Evolutionary conservation across 2,888 invertebrate genomes (phyloP).

Genomic region (Ashinkailepas kermadecensis): DNA sequence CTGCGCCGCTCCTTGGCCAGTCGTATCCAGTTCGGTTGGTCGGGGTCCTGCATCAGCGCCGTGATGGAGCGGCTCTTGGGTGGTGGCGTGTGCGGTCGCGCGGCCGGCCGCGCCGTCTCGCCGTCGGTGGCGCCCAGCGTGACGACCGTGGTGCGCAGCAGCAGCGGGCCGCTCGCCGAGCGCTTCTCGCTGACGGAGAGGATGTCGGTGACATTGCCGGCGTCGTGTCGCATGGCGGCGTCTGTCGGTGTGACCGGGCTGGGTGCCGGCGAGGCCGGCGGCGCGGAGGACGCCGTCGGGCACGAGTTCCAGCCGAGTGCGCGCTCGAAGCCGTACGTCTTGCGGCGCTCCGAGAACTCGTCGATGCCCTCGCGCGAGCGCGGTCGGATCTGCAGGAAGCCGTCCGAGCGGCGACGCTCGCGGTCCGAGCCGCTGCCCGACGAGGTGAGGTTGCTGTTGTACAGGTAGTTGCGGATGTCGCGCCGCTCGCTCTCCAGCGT

Average conservation of each 20-base stretch:
- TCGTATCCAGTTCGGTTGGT: slow-evolving; percentile 30
- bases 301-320: slow-evolving; percentile 25
- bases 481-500: slow-evolving; percentile 33
- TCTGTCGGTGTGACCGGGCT: neutral
- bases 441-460: slow-evolving; percentile 27
- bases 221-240: neutral
- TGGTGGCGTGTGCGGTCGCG: slow-evolving; percentile 26
- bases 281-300: slow-evolving; percentile 24
- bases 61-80: slow-evolving; percentile 29
- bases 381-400: neutral
- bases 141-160: neutral
- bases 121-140: neutral
- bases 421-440: neutral
- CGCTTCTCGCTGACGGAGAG: neutral
- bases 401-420: slow-evolving; percentile 14
- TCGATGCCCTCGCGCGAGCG: neutral
- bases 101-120: neutral
- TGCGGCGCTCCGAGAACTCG: slow-evolving; percentile 4
- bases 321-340: slow-evolving; percentile 20
- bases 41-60: slow-evolving; percentile 31
- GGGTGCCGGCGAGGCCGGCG: neutral
- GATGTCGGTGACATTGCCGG: neutral
- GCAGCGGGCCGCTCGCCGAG: neutral
- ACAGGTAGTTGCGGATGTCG: slow-evolving; percentile 32
- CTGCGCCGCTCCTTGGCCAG: slow-evolving; percentile 33